A percentile compares a stretch with the other conserved stretches of the same genome.
Conservation (phyloP, 2,113 vertebrate genomes). For the Dromaius novaehollandiae region DNA sequence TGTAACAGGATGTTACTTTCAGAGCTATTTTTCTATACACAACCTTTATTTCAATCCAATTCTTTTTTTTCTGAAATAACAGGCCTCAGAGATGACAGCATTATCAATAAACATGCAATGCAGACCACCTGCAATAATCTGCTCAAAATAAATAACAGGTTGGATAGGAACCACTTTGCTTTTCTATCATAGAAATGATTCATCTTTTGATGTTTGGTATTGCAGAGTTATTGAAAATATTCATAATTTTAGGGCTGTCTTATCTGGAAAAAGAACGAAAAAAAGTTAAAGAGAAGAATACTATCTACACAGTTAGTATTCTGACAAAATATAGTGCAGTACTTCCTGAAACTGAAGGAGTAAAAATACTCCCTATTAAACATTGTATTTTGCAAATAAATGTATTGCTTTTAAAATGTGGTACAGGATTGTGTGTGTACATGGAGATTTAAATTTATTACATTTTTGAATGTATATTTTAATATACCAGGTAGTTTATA, state of each 20-base stretch:
- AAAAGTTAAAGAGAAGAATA: not conserved
- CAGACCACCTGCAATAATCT: not conserved
- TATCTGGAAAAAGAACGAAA: not conserved
- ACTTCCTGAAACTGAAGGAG: not conserved
- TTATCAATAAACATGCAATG: not conserved
- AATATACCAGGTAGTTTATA: accelerated
- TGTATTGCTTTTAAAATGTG: accelerated
- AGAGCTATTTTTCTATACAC: not conserved
- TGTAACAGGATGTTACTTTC: not conserved
- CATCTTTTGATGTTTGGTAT: not conserved
- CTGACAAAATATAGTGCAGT: not conserved
- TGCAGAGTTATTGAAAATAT: not conserved
- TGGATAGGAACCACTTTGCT: not conserved
- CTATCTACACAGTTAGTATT: not conserved
- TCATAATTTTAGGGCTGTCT: not conserved
- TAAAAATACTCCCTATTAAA: accelerated
- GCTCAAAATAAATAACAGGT: not conserved
- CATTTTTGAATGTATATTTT: not conserved
- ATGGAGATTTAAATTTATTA: not conserved
- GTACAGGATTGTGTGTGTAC: not conserved
- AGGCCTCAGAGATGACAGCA: not conserved
- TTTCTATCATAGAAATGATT: not conserved
- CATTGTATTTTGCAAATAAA: not conserved
- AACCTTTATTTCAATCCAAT: not conserved
- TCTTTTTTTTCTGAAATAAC: not conserved